Percentiles rank a stretch among this genome's conserved stretches.
Conservation (phyloP, 2,797 vertebrate genomes). For the Hydrocynus forskahlii region DNA sequence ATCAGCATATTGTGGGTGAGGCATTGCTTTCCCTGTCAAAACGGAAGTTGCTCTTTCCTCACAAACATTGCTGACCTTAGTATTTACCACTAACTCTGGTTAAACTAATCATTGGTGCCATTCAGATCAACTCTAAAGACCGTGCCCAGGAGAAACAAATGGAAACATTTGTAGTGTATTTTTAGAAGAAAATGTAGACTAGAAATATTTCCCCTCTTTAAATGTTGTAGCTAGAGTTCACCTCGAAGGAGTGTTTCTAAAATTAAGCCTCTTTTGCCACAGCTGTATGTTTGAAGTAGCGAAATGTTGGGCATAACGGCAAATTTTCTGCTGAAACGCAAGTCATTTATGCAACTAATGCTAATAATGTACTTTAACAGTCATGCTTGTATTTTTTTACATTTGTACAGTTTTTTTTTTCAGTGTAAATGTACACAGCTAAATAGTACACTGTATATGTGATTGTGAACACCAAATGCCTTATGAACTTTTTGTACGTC, state of each 20-base stretch:
- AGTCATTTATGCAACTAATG: slow-evolving; percentile 65
- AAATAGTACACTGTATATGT: slow-evolving; percentile 67
- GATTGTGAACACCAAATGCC: slow-evolving; percentile 79
- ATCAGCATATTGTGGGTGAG: background rate
- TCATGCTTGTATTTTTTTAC: slow-evolving; percentile 25
- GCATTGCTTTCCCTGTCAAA: background rate
- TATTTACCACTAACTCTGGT: slow-evolving; percentile 12
- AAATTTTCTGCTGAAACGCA: slow-evolving; percentile 38
- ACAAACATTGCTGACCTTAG: background rate
- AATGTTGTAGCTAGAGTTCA: slow-evolving; percentile 28
- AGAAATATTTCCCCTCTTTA: background rate
- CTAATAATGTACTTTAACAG: slow-evolving; percentile 44
- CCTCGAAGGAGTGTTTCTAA: slow-evolving; percentile 12
- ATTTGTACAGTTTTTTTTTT: slow-evolving; percentile 47
- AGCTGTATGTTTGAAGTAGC: slow-evolving; percentile 26
- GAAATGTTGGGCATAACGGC: slow-evolving; percentile 34
- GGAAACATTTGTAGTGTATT: background rate
- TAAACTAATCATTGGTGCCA: slow-evolving; percentile 21
- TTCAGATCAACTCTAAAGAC: slow-evolving; percentile 3
- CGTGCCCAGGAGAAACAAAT: background rate
- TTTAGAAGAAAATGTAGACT: slow-evolving; percentile 28
- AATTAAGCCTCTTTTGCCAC: slow-evolving; percentile 20
- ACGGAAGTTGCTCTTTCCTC: background rate
- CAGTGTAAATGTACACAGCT: slow-evolving; percentile 49
- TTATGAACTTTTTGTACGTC: slow-evolving; percentile 69